These are phyloP conservation scores for Erebia ligea DNA, from an alignment of 2,888 invertebrate genomes.

Conservation along the genomic window DNA sequence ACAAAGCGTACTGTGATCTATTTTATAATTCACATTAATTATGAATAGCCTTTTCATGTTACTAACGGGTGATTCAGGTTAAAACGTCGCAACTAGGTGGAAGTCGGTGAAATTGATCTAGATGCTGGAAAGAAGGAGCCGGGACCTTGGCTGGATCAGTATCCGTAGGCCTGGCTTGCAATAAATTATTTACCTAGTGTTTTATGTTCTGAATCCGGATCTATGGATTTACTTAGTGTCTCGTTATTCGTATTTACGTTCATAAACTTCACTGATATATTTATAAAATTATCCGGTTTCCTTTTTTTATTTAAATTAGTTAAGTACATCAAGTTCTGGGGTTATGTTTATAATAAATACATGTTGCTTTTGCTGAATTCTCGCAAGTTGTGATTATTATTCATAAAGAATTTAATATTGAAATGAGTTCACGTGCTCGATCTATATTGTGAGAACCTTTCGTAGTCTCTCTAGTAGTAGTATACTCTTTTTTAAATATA, in stretches of 20 bases:
- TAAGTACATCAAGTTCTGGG: too few species aligned
- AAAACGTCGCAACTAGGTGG: background rate
- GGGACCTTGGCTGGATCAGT: constrained; percentile 27
- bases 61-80: background rate
- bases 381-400: constrained; percentile 5
- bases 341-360: background rate
- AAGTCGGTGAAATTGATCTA: constrained; percentile 29
- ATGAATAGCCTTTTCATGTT: background rate
- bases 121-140: constrained; percentile 23
- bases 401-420: background rate
- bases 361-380: background rate
- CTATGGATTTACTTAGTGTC: constrained; percentile 18
- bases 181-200: constrained; percentile 32
- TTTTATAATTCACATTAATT: background rate
- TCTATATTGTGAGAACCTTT: background rate
- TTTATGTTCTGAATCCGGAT: constrained; percentile 25
- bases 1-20: too few species aligned
- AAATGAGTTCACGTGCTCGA: background rate
- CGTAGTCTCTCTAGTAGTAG: too few species aligned
- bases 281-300: background rate
- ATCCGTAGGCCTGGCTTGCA: constrained; percentile 19
- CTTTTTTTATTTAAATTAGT: background rate
- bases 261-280: background rate
- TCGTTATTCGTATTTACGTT: constrained; percentile 3
- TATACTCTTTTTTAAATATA: background rate